Percentiles rank a stretch among this genome's conserved stretches.
Conservation (phyloP, 2,888 invertebrate genomes). For the Chaetoderma sp. region DNA sequence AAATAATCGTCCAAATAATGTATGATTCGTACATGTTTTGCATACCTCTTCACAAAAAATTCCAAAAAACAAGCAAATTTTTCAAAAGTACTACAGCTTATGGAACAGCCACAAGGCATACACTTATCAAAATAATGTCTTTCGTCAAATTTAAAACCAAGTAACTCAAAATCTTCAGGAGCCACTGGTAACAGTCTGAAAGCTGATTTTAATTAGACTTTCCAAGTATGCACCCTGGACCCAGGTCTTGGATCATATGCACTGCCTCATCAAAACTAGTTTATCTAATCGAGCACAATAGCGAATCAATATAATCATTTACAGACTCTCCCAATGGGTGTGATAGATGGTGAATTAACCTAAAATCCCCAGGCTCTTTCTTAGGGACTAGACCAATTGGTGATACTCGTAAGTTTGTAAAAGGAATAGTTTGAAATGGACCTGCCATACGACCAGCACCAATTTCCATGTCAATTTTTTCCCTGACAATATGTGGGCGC, state of each 20-base stretch:
- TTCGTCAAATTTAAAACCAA: conserved; percentile 22
- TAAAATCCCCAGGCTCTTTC: conserved; percentile 18
- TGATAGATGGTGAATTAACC: conserved; percentile 29
- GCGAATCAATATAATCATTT: conserved; percentile 18
- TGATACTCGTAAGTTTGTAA: conserved; percentile 1
- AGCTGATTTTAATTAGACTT: conserved; percentile 31
- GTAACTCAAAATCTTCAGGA: conserved; percentile 27
- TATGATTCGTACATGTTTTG: neutral
- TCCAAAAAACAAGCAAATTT: conserved; percentile 20
- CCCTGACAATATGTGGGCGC: too few species aligned
- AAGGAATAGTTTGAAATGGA: too few species aligned
- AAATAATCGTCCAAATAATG: too few species aligned
- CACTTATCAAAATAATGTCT: conserved; percentile 21
- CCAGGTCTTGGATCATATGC: conserved; percentile 13
- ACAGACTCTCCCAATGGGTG: conserved; percentile 18
- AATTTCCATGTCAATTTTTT: too few species aligned
- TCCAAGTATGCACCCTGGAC: conserved; percentile 12
- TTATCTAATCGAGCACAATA: conserved; percentile 5
- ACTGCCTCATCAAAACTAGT: conserved; percentile 14
- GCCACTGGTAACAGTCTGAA: conserved; percentile 27
- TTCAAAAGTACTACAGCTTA: conserved; percentile 14
- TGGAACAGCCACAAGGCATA: conserved; percentile 19
- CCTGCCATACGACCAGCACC: too few species aligned
- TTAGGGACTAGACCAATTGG: conserved; percentile 28
- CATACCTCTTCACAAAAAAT: neutral